Evolutionary conservation across 2,113 vertebrate genomes (phyloP).

Genomic region (Pipra filicauda): DNA sequence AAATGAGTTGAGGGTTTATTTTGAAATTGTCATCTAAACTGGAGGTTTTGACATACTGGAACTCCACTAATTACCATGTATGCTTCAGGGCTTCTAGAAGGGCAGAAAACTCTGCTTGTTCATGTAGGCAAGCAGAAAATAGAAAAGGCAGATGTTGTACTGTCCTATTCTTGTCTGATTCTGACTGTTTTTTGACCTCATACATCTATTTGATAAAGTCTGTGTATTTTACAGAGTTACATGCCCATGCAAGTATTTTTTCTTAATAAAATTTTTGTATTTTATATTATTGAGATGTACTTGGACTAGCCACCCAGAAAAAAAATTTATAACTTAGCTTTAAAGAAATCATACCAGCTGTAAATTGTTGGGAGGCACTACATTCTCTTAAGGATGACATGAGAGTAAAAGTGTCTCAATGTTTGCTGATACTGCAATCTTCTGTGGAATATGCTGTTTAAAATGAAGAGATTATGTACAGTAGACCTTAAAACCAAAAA

Average conservation of each 20-base stretch:
- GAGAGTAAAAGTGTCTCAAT: neutral
- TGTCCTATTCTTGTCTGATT: conserved; percentile 13
- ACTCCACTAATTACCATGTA: neutral
- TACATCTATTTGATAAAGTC: neutral
- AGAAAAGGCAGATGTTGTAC: conserved; percentile 14
- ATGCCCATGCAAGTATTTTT: neutral
- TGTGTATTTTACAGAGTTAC: neutral
- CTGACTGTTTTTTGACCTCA: conserved; percentile 23
- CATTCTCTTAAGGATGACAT: neutral
- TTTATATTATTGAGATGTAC: neutral
- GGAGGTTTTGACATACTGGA: neutral
- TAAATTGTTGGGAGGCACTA: neutral
- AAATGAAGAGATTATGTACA: neutral
- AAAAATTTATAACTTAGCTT: neutral
- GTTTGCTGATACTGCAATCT: neutral
- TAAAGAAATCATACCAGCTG: neutral
- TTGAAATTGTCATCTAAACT: conserved; percentile 5
- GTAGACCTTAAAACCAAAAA: neutral
- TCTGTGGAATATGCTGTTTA: neutral
- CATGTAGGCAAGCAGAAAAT: conserved; percentile 4
- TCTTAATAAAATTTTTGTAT: neutral
- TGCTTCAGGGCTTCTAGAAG: neutral
- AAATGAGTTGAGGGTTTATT: neutral
- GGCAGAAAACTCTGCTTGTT: neutral
- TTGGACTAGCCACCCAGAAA: neutral